These are phyloP conservation scores for Hippocampus zosterae DNA, from an alignment of 2,113 vertebrate genomes.

Conservation along the genomic window DNA sequence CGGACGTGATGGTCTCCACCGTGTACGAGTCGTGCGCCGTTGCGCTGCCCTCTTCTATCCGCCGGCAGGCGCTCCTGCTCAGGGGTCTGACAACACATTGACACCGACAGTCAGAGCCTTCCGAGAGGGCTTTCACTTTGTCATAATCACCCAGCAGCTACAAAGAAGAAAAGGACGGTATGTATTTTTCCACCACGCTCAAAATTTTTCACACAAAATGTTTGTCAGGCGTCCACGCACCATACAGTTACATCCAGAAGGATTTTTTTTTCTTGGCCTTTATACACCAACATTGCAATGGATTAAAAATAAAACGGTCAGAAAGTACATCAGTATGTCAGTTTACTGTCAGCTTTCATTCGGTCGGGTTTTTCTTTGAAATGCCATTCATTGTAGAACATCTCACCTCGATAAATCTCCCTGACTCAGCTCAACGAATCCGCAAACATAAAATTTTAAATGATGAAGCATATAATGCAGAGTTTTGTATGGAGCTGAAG, in stretches of 20 bases:
- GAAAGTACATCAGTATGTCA: background rate
- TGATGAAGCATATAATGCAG: too few relatives aligned
- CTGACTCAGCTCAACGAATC: too few relatives aligned
- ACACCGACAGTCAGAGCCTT: constrained; percentile 91
- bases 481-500: too few relatives aligned
- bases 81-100: constrained; percentile 92
- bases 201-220: constrained; percentile 20
- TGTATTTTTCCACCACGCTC: constrained; percentile 51
- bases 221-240: constrained; percentile 5
- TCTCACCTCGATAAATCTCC: too few relatives aligned
- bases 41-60: constrained; percentile 74
- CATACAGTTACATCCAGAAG: background rate
- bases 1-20: constrained; percentile 89
- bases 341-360: background rate
- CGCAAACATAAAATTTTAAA: too few relatives aligned
- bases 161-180: constrained; percentile 66
- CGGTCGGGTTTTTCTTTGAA: too few relatives aligned
- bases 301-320: background rate
- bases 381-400: too few relatives aligned
- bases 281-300: background rate
- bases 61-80: constrained; percentile 83
- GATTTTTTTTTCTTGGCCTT: background rate
- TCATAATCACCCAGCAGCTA: constrained; percentile 95
- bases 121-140: constrained; percentile 92
- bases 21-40: constrained; percentile 82